These are phyloP conservation scores for Cyprinodon brontotheroides DNA, from an alignment of 2,113 vertebrate species.

Conservation along the genomic window DNA sequence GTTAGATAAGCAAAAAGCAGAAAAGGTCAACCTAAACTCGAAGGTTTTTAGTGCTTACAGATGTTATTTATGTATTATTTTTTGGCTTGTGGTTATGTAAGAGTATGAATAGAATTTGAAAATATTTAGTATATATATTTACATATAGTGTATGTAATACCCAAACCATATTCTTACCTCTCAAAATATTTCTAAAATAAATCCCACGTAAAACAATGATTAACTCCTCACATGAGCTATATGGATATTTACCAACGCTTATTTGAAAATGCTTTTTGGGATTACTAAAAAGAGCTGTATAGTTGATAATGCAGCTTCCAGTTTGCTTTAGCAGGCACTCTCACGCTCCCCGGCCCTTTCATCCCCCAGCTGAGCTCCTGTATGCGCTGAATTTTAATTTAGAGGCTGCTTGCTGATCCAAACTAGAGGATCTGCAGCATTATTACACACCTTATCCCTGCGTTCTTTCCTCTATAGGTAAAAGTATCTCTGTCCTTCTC, in stretches of 20 bases:
- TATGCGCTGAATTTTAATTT: constrained; percentile 70
- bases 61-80: neutral
- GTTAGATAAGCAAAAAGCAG: too few species aligned
- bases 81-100: too few species aligned
- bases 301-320: constrained; percentile 32
- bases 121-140: too few species aligned
- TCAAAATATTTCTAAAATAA: neutral
- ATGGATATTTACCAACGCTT: constrained; percentile 1
- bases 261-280: constrained; percentile 40
- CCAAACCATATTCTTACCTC: neutral
- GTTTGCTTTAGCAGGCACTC: constrained; percentile 37
- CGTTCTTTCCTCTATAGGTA: constrained; percentile 42
- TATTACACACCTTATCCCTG: constrained; percentile 40
- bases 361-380: constrained; percentile 57
- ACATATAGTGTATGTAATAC: too few species aligned
- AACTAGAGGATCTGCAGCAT: constrained; percentile 33
- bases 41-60: neutral
- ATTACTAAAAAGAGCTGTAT: constrained; percentile 32
- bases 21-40: too few species aligned
- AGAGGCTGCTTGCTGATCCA: constrained; percentile 42
- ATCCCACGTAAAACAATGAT: neutral
- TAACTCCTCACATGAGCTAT: neutral
- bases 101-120: too few species aligned
- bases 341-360: constrained; percentile 41
- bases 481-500: constrained; percentile 65